phyloP scores from a whole-genome alignment of 1,140 invertebrate genomes.

The Drosophila lacertosa region DNA sequence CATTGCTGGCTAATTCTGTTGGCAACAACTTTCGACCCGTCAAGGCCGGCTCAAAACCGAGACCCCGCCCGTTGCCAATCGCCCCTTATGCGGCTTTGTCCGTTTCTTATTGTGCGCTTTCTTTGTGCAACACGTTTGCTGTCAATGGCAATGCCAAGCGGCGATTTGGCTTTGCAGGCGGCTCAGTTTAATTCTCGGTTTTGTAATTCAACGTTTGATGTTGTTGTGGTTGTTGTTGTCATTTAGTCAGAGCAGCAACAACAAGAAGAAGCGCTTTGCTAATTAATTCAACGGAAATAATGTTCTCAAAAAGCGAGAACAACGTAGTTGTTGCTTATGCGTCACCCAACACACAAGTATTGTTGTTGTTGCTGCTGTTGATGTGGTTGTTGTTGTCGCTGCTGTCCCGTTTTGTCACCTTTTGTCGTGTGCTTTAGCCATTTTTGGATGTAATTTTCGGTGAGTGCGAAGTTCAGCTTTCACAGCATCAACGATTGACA shows the following conservation, averaged over 20 bases:
- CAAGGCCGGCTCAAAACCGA: constrained; percentile 10
- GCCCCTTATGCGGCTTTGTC: neutral
- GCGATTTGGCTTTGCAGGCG: constrained; percentile 42
- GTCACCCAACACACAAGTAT: constrained; percentile 26
- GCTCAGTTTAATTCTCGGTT: constrained; percentile 38
- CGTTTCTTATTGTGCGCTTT: constrained; percentile 17
- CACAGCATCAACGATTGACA: neutral
- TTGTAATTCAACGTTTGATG: constrained; percentile 15
- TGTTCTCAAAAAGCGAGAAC: constrained; percentile 41
- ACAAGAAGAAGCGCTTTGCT: constrained; percentile 25
- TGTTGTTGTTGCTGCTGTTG: constrained; percentile 25
- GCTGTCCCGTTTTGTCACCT: constrained; percentile 40
- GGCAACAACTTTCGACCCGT: constrained; percentile 32
- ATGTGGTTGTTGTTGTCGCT: constrained; percentile 3
- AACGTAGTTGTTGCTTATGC: constrained; percentile 32
- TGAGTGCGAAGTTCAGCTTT: constrained; percentile 39
- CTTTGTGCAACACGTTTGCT: constrained; percentile 49
- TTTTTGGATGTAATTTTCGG: constrained; percentile 41
- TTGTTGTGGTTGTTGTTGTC: constrained; percentile 1
- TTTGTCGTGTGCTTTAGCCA: constrained; percentile 43
- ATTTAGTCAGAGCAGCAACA: constrained; percentile 12
- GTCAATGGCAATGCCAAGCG: constrained; percentile 46
- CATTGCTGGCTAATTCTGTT: constrained; percentile 32
- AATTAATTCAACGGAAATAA: constrained; percentile 78
- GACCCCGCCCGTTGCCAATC: neutral